These are phyloP conservation scores for Marronus borbonicus DNA, from an alignment of 2,888 invertebrate genomes.

Conservation along the genomic window DNA sequence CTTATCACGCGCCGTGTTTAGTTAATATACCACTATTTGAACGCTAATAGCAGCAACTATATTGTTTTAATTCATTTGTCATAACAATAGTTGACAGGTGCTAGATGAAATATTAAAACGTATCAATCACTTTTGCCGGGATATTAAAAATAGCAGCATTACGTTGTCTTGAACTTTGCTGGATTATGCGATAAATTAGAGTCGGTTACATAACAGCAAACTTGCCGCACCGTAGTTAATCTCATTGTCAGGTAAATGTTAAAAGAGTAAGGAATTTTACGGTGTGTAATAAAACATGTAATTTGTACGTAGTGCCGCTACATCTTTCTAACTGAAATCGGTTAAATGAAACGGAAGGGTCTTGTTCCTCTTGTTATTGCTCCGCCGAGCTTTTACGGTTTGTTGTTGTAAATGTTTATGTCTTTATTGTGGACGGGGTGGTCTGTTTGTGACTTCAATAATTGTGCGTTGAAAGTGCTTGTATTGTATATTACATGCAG, in stretches of 20 bases:
- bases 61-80: constrained; percentile 24
- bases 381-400: too few relatives aligned
- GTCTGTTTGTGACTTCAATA: background rate
- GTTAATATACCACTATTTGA: background rate
- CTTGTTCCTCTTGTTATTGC: too few relatives aligned
- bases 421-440: background rate
- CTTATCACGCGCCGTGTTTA: too few relatives aligned
- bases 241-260: constrained; percentile 31
- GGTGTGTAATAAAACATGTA: constrained; percentile 5
- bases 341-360: background rate
- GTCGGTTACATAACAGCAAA: constrained; percentile 15
- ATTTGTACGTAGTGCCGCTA: constrained; percentile 1
- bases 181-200: constrained; percentile 21
- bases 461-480: too few relatives aligned
- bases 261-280: constrained; percentile 27
- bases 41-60: background rate
- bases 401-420: constrained; percentile 2
- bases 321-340: background rate
- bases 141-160: constrained; percentile 39
- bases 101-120: constrained; percentile 30
- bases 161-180: constrained; percentile 44
- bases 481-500: too few relatives aligned
- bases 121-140: constrained; percentile 19
- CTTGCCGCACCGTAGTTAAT: constrained; percentile 19
- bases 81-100: constrained; percentile 26